Evolutionary conservation across 2,113 vertebrate species (phyloP), one percentile per base, ranked within the genome.

Genomic region (Burhinus oedicnemus): DNA sequence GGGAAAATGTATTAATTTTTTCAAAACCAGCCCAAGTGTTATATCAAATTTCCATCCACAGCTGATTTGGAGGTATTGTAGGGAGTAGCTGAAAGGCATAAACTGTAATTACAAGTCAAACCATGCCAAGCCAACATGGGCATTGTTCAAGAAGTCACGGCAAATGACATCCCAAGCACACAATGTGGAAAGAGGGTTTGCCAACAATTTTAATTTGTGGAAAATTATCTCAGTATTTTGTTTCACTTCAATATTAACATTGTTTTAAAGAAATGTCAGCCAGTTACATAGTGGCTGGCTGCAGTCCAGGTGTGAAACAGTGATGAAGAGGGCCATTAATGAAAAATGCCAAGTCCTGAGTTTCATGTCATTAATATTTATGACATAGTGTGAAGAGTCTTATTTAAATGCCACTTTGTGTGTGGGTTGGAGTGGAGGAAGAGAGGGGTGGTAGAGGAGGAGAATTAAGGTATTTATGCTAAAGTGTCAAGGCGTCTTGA

Each of bases 331-430:
- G 75, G 45, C 84, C 75, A 93, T 93, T 96, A 95, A 87, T 83
- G 84, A 95, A 94, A 97, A 95, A 93, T 83, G 68, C 71, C 81
- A 93, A 70, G 58, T 60, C 64, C 66, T 83, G 84, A 90, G 70
- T 88, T 94, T 74, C 38, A 15, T 36, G 54, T 47, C 89, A 93
- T 96, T 95, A 95, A 91, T 95, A 96, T 96, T 97, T 91, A 95
- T 91, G 54, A 83, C 75, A 83, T 26, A 93, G 82, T 44, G 45
- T 86, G 82, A 93, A 90, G 64, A 87, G 81, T 84, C 77, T 78
- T 89, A 85, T 69, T 95, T 90, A 95, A 95, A 93, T 80, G 66
- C 51, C 82, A 83, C 30, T 90, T 83, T 44, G 57, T 72, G 60
- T 91, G 74, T 74, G 49, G 74, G 49, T 87, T 90, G 61, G 61